phyloP scores from a whole-genome alignment of 2,888 invertebrate species.

The Chalcis sispes region DNA sequence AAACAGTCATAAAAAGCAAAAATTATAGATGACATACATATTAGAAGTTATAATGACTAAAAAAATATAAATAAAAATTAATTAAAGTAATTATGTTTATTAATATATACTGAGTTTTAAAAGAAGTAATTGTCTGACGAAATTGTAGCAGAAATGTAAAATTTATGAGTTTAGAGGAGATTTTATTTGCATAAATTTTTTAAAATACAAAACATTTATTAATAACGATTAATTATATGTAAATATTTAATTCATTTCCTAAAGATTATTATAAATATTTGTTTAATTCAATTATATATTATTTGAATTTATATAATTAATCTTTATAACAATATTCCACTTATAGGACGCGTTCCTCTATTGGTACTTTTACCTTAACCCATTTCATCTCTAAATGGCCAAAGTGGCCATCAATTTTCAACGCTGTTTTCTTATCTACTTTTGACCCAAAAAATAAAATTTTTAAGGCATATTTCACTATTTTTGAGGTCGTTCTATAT shows the following conservation, averaged over 20 bases:
- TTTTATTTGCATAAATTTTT: not conserved
- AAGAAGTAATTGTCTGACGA: too few relatives aligned
- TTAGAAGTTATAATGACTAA: not conserved
- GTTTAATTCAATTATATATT: constrained; percentile 7
- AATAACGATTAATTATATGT: not conserved
- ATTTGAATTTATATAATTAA: not conserved
- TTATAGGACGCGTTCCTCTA: constrained; percentile 13
- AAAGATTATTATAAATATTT: constrained; percentile 5
- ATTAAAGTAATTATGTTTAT: not conserved
- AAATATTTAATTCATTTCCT: not conserved
- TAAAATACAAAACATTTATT: not conserved
- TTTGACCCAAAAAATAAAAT: too few relatives aligned
- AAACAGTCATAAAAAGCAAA: not conserved
- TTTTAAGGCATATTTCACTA: too few relatives aligned
- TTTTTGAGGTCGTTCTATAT: too few relatives aligned
- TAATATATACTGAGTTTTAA: not conserved
- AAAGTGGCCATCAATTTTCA: too few relatives aligned
- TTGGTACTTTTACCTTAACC: constrained; percentile 8
- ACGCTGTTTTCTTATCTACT: too few relatives aligned
- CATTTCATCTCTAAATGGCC: too few relatives aligned
- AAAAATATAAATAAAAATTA: not conserved
- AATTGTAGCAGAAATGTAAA: too few relatives aligned
- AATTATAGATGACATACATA: not conserved
- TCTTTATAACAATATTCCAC: constrained; percentile 7
- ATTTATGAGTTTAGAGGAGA: not conserved